phyloP scores from a whole-genome alignment of 2,113 vertebrate species.

The Erythrocebus patas region DNA sequence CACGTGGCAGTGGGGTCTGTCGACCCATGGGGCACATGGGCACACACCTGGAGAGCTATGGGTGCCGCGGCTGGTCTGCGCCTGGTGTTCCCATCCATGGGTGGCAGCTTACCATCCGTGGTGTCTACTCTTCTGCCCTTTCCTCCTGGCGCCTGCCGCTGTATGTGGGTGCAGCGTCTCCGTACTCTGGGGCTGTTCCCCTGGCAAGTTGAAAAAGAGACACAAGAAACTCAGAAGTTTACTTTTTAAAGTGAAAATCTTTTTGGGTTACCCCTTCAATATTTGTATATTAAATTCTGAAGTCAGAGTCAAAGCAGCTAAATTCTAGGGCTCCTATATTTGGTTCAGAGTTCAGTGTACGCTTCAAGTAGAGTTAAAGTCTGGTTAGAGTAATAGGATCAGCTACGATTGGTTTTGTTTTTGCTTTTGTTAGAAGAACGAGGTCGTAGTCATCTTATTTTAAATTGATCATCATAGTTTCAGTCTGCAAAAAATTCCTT shows the following conservation, averaged over 20 bases:
- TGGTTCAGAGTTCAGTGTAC: background rate
- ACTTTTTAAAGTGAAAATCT: background rate
- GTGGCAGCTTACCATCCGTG: accelerated
- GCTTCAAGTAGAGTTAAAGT: background rate
- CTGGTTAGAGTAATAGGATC: background rate
- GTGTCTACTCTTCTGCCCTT: background rate
- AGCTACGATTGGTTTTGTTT: background rate
- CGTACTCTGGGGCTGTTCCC: accelerated
- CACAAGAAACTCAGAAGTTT: background rate
- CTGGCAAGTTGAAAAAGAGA: background rate
- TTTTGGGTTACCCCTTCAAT: background rate
- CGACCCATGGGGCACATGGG: accelerated
- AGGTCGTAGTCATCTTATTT: background rate
- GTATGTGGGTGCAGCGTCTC: accelerated
- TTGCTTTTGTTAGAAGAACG: background rate
- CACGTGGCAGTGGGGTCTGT: background rate
- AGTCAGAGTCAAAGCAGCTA: background rate
- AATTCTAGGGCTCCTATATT: background rate
- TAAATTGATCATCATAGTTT: background rate
- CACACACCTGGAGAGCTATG: too few species aligned
- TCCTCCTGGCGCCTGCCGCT: background rate
- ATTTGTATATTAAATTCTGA: background rate
- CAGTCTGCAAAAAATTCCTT: background rate
- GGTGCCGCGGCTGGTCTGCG: too few species aligned
- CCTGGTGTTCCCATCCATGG: background rate